Evolutionary conservation across 2,797 vertebrate genomes (phyloP).

Genomic region (Peromyscus melanophrys): DNA sequence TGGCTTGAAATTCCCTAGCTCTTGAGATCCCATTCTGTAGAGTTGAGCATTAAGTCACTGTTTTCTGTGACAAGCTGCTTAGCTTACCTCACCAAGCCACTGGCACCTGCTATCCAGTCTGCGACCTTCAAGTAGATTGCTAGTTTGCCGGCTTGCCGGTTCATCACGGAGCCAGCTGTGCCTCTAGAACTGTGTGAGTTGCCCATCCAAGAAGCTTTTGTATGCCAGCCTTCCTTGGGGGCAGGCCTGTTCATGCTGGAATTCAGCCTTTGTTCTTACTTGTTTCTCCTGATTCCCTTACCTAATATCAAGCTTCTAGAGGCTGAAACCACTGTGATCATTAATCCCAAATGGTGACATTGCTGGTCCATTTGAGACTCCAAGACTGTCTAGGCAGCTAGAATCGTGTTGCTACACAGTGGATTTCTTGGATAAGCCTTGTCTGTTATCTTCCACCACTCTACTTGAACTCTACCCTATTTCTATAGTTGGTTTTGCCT

Average conservation of each 20-base stretch:
- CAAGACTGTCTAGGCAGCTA: not conserved
- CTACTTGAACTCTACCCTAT: not conserved
- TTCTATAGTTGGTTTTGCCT: not conserved
- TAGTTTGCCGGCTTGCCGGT: not conserved
- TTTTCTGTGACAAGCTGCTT: slow-evolving; percentile 2
- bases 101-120: not conserved
- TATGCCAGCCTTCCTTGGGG: not conserved
- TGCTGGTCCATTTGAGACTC: not conserved
- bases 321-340: not conserved
- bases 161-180: not conserved
- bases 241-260: not conserved
- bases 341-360: not conserved
- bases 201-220: not conserved
- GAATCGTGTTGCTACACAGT: not conserved
- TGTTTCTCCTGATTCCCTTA: not conserved
- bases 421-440: not conserved
- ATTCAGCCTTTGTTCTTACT: not conserved
- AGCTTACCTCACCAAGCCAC: not conserved
- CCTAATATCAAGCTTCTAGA: not conserved
- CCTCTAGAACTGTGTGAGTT: not conserved
- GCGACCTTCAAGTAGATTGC: not conserved
- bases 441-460: not conserved
- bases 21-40: not conserved
- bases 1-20: not conserved
- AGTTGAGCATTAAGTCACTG: not conserved